Evolutionary conservation across 2,797 vertebrate genomes (phyloP), one percentile per base, ranked within the genome.

Genomic region (Echiichthys vipera): DNA sequence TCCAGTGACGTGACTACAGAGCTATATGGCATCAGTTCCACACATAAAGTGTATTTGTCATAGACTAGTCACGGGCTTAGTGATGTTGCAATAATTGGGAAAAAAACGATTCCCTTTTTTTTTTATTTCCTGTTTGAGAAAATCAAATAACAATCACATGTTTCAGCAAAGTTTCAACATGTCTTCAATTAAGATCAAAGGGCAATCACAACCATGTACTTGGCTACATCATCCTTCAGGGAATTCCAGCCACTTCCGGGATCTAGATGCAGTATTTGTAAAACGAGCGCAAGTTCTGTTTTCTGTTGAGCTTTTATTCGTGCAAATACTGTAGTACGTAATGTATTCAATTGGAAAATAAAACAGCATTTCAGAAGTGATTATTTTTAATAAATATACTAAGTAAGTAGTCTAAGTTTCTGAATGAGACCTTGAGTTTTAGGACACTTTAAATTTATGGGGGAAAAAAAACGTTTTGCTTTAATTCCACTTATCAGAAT

Each of bases 1-100:
- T 40, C 4, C 20, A 43, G 65, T 77, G 80, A 71, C 49, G 39
- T 54, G 77, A 18, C 46, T 27, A 18, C 13, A 7, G 40, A 76
- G 62, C 18, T 34, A 2, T 1, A 20, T 27, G 15, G 45, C 22
- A 49, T 65, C 10, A 65, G 11, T 17, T 11, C 18, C 42, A 30
- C 53, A 42, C 40, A 15, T 24, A 18, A 55, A 24, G 18, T 20
- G 13, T 36, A 34, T 46, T 20, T 18, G 25, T 22, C 54, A 15
- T 5, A 1, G 7, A 51, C 75, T 80, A 54, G 74, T 80, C 78
- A 83, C 7, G 40, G n/a, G 61, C 24, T 50, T 58, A 8, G 4
- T n/a, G 47, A 39, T 88, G 79, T 83, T 74, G 81, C 55, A 89
- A 82, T 18, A 53, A 1, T 40, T 13, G 12, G 3, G n/a, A n/a